Evolutionary conservation across 2,888 invertebrate genomes (phyloP).

Genomic region (Patella pellucida): DNA sequence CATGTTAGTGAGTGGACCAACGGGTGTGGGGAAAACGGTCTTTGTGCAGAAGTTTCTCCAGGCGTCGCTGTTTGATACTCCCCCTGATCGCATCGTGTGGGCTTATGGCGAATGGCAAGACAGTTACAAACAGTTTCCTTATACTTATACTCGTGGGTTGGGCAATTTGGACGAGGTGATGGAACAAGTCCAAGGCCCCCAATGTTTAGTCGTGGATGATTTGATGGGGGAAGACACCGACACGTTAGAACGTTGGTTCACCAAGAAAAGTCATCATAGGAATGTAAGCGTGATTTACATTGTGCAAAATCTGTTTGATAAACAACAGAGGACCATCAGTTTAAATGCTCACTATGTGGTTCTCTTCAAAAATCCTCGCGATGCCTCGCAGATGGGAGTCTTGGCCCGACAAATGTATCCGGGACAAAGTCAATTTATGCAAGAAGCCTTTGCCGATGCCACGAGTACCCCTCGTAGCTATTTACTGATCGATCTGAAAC

Average conservation of each 20-base stretch:
- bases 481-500: constrained; percentile 1
- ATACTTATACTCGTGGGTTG: neutral
- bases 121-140: neutral
- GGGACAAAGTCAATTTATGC: neutral
- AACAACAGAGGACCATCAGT: constrained; percentile 13
- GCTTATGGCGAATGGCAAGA: neutral
- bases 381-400: constrained; percentile 8
- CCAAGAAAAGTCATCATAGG: constrained; percentile 17
- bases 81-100: neutral
- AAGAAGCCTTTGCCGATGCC: constrained; percentile 2
- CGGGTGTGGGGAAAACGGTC: neutral
- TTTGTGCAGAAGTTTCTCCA: neutral
- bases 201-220: constrained; percentile 13
- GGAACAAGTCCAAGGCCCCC: neutral
- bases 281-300: constrained; percentile 19
- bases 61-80: neutral
- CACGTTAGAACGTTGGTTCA: neutral
- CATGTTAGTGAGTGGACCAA: neutral
- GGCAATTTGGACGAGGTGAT: neutral
- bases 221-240: constrained; percentile 2
- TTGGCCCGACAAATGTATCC: neutral
- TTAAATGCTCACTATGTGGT: constrained; percentile 19
- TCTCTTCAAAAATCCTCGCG: constrained; percentile 15
- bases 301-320: constrained; percentile 15
- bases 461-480: neutral